Conservation (phyloP, 2,797 vertebrate species). For the Tokudaia muenninki region DNA sequence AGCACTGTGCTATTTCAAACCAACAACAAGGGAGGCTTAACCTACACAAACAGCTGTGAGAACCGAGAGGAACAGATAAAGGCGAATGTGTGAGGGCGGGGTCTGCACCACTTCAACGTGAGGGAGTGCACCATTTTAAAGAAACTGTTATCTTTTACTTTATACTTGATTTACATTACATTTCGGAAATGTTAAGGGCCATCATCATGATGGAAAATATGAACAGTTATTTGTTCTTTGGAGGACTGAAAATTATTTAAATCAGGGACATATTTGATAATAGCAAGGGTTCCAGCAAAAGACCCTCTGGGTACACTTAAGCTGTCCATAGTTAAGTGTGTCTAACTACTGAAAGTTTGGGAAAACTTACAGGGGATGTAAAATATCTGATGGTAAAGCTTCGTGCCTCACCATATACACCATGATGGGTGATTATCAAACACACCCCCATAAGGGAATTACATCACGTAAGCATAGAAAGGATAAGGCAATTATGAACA, state of each 20-base stretch:
- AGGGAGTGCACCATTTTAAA: constrained; percentile 17
- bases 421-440: not conserved
- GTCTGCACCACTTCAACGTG: not conserved
- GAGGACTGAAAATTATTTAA: constrained; percentile 63
- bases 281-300: constrained; percentile 40
- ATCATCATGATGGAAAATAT: not conserved
- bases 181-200: constrained; percentile 20
- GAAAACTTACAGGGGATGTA: not conserved
- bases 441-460: constrained; percentile 67
- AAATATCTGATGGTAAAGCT: not conserved
- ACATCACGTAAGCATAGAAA: constrained; percentile 71
- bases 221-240: constrained; percentile 37
- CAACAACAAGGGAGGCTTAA: not conserved
- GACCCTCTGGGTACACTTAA: not conserved
- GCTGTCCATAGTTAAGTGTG: not conserved
- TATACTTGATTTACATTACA: constrained; percentile 1
- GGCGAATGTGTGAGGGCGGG: not conserved
- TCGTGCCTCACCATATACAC: constrained; percentile 23
- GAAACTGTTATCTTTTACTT: constrained; percentile 18
- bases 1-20: not conserved
- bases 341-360: not conserved
- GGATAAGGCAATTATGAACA: constrained; percentile 78
- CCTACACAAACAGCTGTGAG: not conserved
- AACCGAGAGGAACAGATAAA: not conserved
- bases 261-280: not conserved